phyloP scores from a whole-genome alignment of 1,140 invertebrate genomes.

The Drosophila obscura region DNA sequence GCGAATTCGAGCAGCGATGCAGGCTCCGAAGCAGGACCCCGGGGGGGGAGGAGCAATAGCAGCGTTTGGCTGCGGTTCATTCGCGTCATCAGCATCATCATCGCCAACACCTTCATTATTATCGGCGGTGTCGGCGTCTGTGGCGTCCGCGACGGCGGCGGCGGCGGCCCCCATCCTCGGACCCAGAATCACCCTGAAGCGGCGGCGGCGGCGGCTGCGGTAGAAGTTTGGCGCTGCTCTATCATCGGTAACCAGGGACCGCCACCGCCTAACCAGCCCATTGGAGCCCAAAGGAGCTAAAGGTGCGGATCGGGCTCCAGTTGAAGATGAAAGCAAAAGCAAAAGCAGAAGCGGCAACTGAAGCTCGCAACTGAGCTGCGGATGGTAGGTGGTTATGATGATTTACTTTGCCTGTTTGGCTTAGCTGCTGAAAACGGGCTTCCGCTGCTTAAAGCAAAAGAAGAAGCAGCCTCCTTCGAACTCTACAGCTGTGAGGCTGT shows the following conservation, averaged over 20 bases:
- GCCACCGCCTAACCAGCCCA: neutral
- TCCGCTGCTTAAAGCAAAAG: slow-evolving; percentile 40
- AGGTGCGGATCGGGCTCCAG: neutral
- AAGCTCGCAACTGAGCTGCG: slow-evolving; percentile 4
- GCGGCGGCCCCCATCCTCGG: slow-evolving; percentile 18
- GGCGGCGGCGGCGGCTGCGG: slow-evolving; percentile 28
- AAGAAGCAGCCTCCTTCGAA: slow-evolving; percentile 26
- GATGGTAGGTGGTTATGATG: slow-evolving; percentile 80
- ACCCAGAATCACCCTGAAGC: slow-evolving; percentile 6
- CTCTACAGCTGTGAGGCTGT: slow-evolving; percentile 1
- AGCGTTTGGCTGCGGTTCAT: slow-evolving; percentile 36
- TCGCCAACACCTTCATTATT: slow-evolving; percentile 81
- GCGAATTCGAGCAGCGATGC: neutral
- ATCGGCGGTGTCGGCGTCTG: slow-evolving; percentile 62
- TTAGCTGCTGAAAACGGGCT: slow-evolving; percentile 66
- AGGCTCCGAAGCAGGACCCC: neutral
- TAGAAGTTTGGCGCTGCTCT: slow-evolving; percentile 26
- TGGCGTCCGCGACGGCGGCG: slow-evolving; percentile 26
- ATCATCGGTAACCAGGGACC: slow-evolving; percentile 14
- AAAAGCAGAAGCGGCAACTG: slow-evolving; percentile 6
- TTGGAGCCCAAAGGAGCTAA: slow-evolving; percentile 1
- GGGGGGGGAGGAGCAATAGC: slow-evolving; percentile 9
- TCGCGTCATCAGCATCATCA: slow-evolving; percentile 78
- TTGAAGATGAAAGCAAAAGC: too few relatives aligned
- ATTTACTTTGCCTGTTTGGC: slow-evolving; percentile 71